A percentile compares a stretch with the other conserved stretches of the same genome.
These are phyloP conservation scores for Tupaia chinensis DNA, from an alignment of 2,113 vertebrate genomes.

Conservation along the genomic window DNA sequence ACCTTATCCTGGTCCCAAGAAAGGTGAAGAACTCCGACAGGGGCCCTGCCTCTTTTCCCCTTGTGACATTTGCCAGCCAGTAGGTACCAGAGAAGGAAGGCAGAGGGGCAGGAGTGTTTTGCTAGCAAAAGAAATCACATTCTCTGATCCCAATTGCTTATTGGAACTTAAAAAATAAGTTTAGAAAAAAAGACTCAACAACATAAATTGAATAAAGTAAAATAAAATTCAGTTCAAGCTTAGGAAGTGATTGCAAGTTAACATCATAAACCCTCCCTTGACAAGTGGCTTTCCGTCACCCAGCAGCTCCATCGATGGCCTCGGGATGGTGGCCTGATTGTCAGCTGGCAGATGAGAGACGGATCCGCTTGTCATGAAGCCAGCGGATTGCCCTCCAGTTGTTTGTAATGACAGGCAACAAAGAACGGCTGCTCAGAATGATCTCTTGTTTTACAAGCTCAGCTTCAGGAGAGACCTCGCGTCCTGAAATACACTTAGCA, in stretches of 20 bases:
- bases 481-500: neutral
- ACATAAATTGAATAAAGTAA: constrained; percentile 69
- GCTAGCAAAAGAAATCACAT: constrained; percentile 38
- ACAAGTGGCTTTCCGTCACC: constrained; percentile 89
- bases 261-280: constrained; percentile 75
- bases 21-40: constrained; percentile 23
- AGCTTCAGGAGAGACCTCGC: constrained; percentile 58
- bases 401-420: constrained; percentile 84
- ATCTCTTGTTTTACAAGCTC: constrained; percentile 87
- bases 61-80: too few relatives aligned
- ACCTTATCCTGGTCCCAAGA: constrained; percentile 45
- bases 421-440: constrained; percentile 87
- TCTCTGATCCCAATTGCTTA: constrained; percentile 16
- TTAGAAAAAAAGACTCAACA: neutral
- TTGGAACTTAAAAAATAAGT: constrained; percentile 48
- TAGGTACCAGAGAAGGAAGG: neutral
- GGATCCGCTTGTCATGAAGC: constrained; percentile 89
- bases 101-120: neutral
- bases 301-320: constrained; percentile 91
- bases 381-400: constrained; percentile 85
- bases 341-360: constrained; percentile 92
- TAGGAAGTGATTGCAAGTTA: constrained; percentile 37
- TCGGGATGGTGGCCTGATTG: constrained; percentile 89
- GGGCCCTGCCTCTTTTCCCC: neutral
- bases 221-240: constrained; percentile 53